Evolutionary conservation across 1,140 invertebrate species (phyloP), one percentile per base, ranked within the genome.

Genomic region (Atta cephalotes): DNA sequence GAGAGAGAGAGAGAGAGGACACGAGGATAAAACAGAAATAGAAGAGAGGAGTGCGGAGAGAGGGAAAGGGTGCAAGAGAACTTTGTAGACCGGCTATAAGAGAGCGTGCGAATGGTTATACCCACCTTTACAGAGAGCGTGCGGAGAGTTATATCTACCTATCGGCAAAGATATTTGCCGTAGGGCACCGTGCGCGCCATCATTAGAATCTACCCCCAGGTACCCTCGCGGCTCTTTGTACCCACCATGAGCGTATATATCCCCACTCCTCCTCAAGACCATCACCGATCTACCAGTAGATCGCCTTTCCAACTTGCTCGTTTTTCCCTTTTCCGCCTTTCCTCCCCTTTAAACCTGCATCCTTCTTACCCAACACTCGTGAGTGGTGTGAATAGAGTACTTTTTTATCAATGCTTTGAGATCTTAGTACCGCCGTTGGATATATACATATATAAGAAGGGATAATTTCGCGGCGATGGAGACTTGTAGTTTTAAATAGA

Each of bases 361-460:
- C 65, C 28, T 39, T 53, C 72, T 60, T 49, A 9, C 56, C 74
- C 74, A 21, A 49, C 21, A 14, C 56, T 6, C 35, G 63, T 21
- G 72, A 76, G 76, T 45, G 45, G 53, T 53, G 58, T 76, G 89
- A 89, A 90, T 90, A 70, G 77, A 70, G 71, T 87, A 39, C 74
- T 86, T 89, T 82, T 79, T 84, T 90, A 90, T 90, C 88, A 87
- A 89, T 74, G 78, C 88, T 89, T 90, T 87, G 89, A 90, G 82
- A 90, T 87, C 85, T 87, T 80, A 60, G 45, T 62, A 39, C 25
- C 60, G 66, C 28, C 77, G 68, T 88, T 71, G 63, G 87, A 56
- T 81, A 58, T 81, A 58, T 68, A 68, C 39, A 82, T 45, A 45
- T 60, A 63, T 45, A 10, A 18, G 28, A 56, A 18, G 45, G 25